Evolutionary conservation across 2,888 invertebrate species (phyloP), one percentile per base, ranked within the genome.

Genomic region (Thysanoteuthis rhombus): DNA sequence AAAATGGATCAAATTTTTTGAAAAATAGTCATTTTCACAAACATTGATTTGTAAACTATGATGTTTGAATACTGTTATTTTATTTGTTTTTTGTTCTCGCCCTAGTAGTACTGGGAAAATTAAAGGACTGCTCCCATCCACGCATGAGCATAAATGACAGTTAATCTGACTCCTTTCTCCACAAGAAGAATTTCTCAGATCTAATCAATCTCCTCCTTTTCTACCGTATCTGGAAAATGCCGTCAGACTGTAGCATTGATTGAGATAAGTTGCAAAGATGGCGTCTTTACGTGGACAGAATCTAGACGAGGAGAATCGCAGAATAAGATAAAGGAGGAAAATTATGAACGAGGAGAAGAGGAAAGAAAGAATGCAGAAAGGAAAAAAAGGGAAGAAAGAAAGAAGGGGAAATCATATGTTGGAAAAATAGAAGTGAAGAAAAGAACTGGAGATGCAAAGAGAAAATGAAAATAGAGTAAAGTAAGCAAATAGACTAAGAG

Each of bases 251-350:
- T 2, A 19, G 12, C 36, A 36, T n/a, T 75, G 75, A 75, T 75
- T 75, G 75, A n/a, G 75, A 75, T 75, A n/a, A n/a, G 75, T 75
- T 75, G 75, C 75, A 75, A 75, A 75, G 75, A 75, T 75, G 75
- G 75, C 75, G 75, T 75, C n/a, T 16, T 36, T 75, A 36, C 75
- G 75, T 75, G 75, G n/a, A 75, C 75, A n/a, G 75, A n/a, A 75
- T 75, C 36, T 36, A 75, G n/a, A 36, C n/a, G 75, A 75, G 12
- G n/a, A 16, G 75, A 75, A 10, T 75, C 5, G 75, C 75, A n/a
- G 36, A 75, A 75, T 75, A 4, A 10, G 75, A 28, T 4, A 75
- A 75, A n/a, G 4, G 75, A 75, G 36, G 25, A 10, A 75, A 75
- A 75, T 75, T 5, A 75, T 32, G 75, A n/a, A 75, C 8, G 25